A percentile compares a stretch with the other conserved stretches of the same genome.
These are phyloP conservation scores for Anoncus sp. DNA, from an alignment of 2,888 invertebrate species.

Conservation along the genomic window DNA sequence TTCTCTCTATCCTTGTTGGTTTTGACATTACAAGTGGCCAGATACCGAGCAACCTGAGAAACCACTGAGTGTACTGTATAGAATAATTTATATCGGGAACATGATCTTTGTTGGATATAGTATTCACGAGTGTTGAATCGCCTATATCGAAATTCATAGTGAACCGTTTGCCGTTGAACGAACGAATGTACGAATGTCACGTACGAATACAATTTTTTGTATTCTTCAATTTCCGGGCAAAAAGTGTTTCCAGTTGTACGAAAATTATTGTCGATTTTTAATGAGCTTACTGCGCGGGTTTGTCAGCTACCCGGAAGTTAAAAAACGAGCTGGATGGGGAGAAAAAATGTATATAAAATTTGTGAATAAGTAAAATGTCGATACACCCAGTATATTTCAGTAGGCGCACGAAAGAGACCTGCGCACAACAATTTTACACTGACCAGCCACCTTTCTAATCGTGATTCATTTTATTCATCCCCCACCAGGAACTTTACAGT, in stretches of 20 bases:
- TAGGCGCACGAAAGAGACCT: background rate
- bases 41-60: constrained; percentile 51
- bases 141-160: constrained; percentile 1
- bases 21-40: constrained; percentile 48
- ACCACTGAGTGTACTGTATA: constrained; percentile 52
- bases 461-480: background rate
- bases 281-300: background rate
- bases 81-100: constrained; percentile 44
- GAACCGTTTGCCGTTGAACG: background rate
- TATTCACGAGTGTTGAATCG: background rate
- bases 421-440: background rate
- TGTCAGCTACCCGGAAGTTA: too few relatives aligned
- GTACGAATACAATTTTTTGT: background rate
- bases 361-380: background rate
- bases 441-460: background rate
- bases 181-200: background rate
- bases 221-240: background rate
- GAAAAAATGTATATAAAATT: background rate
- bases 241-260: background rate
- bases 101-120: constrained; percentile 31
- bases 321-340: too few relatives aligned
- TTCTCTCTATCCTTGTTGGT: constrained; percentile 29
- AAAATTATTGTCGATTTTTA: background rate
- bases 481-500: background rate
- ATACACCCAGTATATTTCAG: background rate